Evolutionary conservation across 2,797 vertebrate genomes (phyloP).

Genomic region (Enteromius paludinosus): DNA sequence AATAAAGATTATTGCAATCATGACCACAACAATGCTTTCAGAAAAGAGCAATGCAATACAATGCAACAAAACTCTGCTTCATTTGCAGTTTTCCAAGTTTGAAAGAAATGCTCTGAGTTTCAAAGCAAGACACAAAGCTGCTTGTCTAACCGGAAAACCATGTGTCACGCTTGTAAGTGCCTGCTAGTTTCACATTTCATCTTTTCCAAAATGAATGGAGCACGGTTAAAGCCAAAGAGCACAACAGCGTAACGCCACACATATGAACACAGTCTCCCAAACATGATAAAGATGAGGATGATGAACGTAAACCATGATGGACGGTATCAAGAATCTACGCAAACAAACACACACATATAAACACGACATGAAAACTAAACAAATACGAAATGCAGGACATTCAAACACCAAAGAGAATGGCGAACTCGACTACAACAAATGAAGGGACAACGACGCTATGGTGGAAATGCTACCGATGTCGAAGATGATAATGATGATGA

Average conservation of each 20-base stretch:
- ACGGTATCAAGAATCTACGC: neutral
- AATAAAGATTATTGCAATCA: conserved; percentile 2
- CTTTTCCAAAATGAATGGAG: conserved; percentile 28
- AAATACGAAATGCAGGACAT: neutral
- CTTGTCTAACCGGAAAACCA: conserved; percentile 9
- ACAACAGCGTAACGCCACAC: conserved; percentile 20
- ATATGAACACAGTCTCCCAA: conserved; percentile 27
- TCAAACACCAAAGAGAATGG: conserved; percentile 8
- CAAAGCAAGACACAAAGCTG: conserved; percentile 7
- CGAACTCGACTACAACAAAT: conserved; percentile 26
- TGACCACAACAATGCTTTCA: neutral
- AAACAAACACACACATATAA: conserved; percentile 20
- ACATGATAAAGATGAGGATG: conserved; percentile 37
- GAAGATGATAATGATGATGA: conserved; percentile 55
- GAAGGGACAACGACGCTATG: conserved; percentile 40
- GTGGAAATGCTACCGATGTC: conserved; percentile 56
- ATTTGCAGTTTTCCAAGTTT: conserved; percentile 11
- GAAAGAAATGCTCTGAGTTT: neutral
- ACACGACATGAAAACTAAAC: neutral
- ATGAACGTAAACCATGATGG: conserved; percentile 13
- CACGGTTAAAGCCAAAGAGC: conserved; percentile 13
- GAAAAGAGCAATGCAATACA: conserved; percentile 13
- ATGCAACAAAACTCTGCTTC: neutral
- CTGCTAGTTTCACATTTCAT: conserved; percentile 4
- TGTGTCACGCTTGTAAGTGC: neutral